Evolutionary conservation across 2,797 vertebrate species (phyloP), one percentile per base, ranked within the genome.

Genomic region (Gastrophryne carolinensis): DNA sequence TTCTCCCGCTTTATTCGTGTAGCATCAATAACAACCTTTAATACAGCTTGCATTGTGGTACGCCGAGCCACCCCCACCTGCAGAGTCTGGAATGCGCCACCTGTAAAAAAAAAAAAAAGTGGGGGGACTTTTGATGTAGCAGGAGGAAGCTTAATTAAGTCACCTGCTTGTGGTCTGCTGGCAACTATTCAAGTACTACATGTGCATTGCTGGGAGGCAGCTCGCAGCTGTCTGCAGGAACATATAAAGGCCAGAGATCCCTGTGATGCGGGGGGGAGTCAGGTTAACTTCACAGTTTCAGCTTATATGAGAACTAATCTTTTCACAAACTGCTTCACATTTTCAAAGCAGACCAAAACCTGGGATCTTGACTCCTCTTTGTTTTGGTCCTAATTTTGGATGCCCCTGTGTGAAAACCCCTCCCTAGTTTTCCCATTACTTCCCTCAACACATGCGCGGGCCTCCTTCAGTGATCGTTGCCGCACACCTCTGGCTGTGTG

Each of bases 1-100:
- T 83, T 83, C 52, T n/a, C 24, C 6, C 82, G n/a, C 84, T 86
- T 86, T 76, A 77, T 87, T 87, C 88, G 86, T 86, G 83, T 37
- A 1, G 54, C 11, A 23, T 72, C 79, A 82, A 85, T 82, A 77
- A 77, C n/a, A n/a, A n/a, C n/a, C n/a, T n/a, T n/a, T n/a, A n/a
- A n/a, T n/a, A n/a, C n/a, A n/a, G n/a, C n/a, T n/a, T n/a, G n/a
- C n/a, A n/a, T n/a, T n/a, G n/a, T n/a, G n/a, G n/a, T n/a, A n/a
- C n/a, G 47, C 49, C n/a, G 47, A 15, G 57, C 60, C 2, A 12
- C 50, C 67, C 12, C 50, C 53, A 30, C 54, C 21, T 1, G 8
- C 27, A 19, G 26, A 21, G 56, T 52, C 50, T 15, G 60, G 74
- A 71, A 64, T 57, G 58, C 29, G 23, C 10, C 74, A 77, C 74